phyloP scores from a whole-genome alignment of 2,113 vertebrate genomes.

The Propithecus coquereli region DNA sequence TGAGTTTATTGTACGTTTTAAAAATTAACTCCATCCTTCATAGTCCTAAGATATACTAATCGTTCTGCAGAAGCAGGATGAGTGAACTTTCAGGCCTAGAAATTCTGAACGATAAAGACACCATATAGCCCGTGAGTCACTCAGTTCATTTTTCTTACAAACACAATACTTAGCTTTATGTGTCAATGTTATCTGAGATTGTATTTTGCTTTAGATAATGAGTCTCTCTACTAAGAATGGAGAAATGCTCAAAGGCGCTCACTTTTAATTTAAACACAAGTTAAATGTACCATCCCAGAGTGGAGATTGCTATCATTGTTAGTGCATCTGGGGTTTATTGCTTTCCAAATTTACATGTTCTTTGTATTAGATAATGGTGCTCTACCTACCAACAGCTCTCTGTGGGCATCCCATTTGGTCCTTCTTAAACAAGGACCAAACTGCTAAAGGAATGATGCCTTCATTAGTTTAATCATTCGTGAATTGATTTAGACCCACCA shows the following conservation, averaged over 20 bases:
- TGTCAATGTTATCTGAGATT: background rate
- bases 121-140: background rate
- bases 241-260: background rate
- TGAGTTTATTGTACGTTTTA: slow-evolving; percentile 1
- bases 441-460: background rate
- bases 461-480: background rate
- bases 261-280: slow-evolving; percentile 47
- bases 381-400: background rate
- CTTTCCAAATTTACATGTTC: background rate
- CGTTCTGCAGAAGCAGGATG: background rate
- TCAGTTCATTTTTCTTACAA: background rate
- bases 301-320: background rate
- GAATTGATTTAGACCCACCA: background rate
- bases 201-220: slow-evolving; percentile 47
- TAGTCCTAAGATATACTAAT: background rate
- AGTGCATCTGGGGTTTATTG: background rate
- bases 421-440: background rate
- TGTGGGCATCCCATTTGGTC: background rate
- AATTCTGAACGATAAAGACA: background rate
- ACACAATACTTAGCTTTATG: background rate
- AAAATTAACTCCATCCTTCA: background rate
- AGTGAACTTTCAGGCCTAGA: background rate
- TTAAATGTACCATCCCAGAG: background rate
- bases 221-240: background rate
- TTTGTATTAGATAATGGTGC: background rate